Evolutionary conservation across 2,113 vertebrate genomes (phyloP).

Genomic region (Grammomys dolichurus): DNA sequence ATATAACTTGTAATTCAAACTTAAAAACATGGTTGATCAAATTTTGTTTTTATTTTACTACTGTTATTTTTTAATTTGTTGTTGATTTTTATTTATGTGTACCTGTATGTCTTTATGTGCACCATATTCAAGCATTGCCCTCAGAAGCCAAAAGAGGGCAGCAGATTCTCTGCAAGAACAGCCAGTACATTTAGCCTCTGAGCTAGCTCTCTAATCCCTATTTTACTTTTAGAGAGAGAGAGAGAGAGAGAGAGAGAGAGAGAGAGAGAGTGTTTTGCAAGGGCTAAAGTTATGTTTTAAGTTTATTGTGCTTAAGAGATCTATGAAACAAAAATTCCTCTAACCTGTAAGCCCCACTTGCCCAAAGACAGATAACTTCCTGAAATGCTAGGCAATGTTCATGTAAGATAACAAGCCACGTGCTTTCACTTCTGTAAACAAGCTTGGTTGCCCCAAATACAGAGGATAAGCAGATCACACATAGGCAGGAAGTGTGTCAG

Average conservation of each 20-base stretch:
- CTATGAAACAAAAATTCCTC: not conserved
- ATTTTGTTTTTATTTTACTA: not conserved
- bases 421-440: too few species aligned
- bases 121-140: not conserved
- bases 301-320: not conserved
- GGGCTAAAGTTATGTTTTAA: not conserved
- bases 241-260: too few species aligned
- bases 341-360: not conserved
- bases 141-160: not conserved
- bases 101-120: not conserved
- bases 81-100: not conserved
- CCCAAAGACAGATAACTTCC: not conserved
- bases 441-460: too few species aligned
- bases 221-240: not conserved
- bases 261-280: not conserved
- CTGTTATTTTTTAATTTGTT: not conserved
- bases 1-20: not conserved
- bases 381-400: not conserved
- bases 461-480: too few species aligned
- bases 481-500: too few species aligned
- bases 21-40: not conserved
- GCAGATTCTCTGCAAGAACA: not conserved
- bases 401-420: not conserved
- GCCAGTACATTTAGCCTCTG: not conserved
- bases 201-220: not conserved